phyloP scores from a whole-genome alignment of 2,888 invertebrate species.

The Dasysyrphus tricinctus region DNA sequence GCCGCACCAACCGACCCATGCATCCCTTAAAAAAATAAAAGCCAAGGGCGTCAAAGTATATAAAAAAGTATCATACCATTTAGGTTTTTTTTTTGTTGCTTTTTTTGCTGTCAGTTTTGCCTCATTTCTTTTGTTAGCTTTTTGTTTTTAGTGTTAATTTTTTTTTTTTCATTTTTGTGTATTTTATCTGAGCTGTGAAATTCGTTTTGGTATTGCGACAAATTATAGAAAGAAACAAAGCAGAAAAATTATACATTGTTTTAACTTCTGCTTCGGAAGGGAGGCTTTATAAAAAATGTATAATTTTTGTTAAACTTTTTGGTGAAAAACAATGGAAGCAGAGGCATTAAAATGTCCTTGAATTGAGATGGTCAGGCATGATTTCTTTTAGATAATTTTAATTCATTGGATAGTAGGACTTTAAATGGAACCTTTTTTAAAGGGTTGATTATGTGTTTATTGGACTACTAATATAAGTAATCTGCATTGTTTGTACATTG shows the following conservation, averaged over 20 bases:
- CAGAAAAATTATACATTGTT: constrained; percentile 5
- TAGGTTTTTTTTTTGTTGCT: neutral
- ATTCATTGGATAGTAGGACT: neutral
- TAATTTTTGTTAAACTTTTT: neutral
- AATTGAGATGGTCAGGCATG: constrained; percentile 7
- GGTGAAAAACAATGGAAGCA: neutral
- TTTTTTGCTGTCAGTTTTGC: neutral
- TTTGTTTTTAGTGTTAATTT: constrained; percentile 37
- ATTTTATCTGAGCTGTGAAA: constrained; percentile 44
- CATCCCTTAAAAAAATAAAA: constrained; percentile 38
- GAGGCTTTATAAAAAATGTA: neutral
- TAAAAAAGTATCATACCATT: constrained; percentile 20
- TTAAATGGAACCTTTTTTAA: neutral
- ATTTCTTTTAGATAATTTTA: constrained; percentile 15
- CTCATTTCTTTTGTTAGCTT: constrained; percentile 29
- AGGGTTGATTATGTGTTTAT: neutral
- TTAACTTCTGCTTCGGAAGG: neutral
- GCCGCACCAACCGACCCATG: neutral
- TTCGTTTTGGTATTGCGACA: constrained; percentile 56
- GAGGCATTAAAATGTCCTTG: constrained; percentile 9
- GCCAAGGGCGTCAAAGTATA: constrained; percentile 46
- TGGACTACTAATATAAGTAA: neutral
- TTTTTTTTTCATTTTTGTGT: constrained; percentile 3
- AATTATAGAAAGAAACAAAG: constrained; percentile 49
- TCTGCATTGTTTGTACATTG: neutral